phyloP scores from a whole-genome alignment of 2,797 vertebrate species.

The Clarias fuscus region DNA sequence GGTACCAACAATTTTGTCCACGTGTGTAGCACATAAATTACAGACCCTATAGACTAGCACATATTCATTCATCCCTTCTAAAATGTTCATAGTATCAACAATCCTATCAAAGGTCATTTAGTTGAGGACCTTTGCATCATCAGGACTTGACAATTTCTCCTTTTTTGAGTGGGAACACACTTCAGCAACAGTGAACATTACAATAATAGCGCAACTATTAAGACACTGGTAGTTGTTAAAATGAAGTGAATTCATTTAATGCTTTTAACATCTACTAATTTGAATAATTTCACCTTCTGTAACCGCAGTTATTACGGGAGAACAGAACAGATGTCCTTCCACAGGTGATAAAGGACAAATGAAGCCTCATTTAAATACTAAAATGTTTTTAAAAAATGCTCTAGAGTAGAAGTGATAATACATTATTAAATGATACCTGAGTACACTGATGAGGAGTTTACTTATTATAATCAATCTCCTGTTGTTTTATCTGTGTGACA shows the following conservation, averaged over 20 bases:
- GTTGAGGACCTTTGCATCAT: constrained; percentile 1
- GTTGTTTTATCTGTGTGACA: neutral
- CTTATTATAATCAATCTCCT: neutral
- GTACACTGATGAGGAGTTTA: neutral
- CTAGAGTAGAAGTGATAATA: neutral
- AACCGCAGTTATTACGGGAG: constrained; percentile 1
- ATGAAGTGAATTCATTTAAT: constrained; percentile 11
- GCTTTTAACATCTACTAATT: constrained; percentile 13
- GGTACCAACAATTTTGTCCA: too few species aligned
- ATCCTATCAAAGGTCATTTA: neutral
- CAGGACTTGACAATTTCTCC: neutral
- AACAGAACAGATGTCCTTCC: constrained; percentile 6
- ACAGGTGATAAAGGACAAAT: constrained; percentile 4
- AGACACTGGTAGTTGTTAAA: constrained; percentile 1
- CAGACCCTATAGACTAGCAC: neutral
- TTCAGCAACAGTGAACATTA: neutral
- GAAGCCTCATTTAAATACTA: constrained; percentile 5
- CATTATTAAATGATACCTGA: neutral
- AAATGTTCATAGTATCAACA: neutral
- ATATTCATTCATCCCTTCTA: neutral
- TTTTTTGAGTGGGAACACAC: constrained; percentile 11
- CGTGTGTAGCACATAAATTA: constrained; percentile 2
- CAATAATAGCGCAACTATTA: neutral
- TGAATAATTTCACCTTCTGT: constrained; percentile 12
- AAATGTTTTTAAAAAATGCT: neutral